These are phyloP conservation scores for Macaca mulatta DNA, from an alignment of 2,113 vertebrate genomes.

Conservation along the genomic window DNA sequence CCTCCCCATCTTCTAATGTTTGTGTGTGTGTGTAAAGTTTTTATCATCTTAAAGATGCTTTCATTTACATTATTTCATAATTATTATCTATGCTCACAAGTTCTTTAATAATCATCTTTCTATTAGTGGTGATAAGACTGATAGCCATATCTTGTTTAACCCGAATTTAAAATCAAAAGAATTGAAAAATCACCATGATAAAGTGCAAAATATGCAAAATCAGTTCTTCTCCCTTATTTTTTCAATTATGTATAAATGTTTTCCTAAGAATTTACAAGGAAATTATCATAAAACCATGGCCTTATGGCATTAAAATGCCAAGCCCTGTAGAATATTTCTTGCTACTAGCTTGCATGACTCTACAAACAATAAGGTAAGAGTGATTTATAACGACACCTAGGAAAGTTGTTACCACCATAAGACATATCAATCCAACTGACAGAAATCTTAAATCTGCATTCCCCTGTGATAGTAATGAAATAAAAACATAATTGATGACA, in stretches of 20 bases:
- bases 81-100: background rate
- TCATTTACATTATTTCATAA: background rate
- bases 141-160: background rate
- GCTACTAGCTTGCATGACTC: background rate
- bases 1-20: background rate
- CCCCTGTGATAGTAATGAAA: background rate
- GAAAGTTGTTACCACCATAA: background rate
- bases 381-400: background rate
- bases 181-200: background rate
- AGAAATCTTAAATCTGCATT: background rate
- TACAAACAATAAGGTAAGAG: background rate
- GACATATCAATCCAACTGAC: background rate
- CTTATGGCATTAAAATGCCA: background rate
- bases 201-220: background rate
- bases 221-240: background rate
- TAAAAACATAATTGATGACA: background rate
- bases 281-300: background rate
- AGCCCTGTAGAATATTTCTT: background rate
- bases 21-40: background rate
- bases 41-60: background rate
- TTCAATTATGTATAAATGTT: background rate
- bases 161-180: background rate
- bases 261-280: constrained; percentile 12
- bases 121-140: background rate
- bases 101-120: background rate